A percentile compares a stretch with the other conserved stretches of the same genome.
phyloP scores from a whole-genome alignment of 2,113 vertebrate species.

The Urocitellus parryii region DNA sequence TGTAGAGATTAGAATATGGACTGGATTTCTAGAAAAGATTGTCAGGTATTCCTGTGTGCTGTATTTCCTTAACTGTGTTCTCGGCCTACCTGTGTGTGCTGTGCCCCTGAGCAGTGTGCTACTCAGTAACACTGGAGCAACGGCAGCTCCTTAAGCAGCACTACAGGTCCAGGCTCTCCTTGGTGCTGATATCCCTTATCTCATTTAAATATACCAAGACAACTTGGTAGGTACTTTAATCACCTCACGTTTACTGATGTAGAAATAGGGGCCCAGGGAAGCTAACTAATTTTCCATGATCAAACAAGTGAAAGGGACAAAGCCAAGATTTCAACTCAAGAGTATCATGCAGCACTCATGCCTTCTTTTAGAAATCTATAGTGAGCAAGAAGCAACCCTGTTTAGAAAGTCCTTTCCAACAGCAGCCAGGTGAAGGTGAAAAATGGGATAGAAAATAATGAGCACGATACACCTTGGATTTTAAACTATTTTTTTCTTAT shows the following conservation, averaged over 20 bases:
- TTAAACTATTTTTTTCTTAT: neutral
- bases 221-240: neutral
- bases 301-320: neutral
- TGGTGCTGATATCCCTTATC: neutral
- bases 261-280: neutral
- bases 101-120: too few species aligned
- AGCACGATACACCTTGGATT: neutral
- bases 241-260: neutral
- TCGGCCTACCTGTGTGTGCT: too few species aligned
- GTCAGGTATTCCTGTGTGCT: neutral
- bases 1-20: neutral
- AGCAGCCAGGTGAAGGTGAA: neutral
- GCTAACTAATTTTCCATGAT: neutral
- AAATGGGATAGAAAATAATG: neutral
- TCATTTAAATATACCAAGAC: neutral
- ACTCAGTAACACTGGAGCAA: too few species aligned
- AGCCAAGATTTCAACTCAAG: neutral
- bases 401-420: neutral
- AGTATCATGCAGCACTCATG: neutral
- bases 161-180: neutral
- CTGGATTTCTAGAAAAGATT: neutral
- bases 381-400: neutral
- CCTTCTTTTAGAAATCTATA: neutral
- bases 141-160: too few species aligned
- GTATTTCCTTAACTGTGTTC: neutral